These are phyloP conservation scores for Montipora sp. DNA, from an alignment of 64 coral and sea anemone genomes.

Conservation along the genomic window DNA sequence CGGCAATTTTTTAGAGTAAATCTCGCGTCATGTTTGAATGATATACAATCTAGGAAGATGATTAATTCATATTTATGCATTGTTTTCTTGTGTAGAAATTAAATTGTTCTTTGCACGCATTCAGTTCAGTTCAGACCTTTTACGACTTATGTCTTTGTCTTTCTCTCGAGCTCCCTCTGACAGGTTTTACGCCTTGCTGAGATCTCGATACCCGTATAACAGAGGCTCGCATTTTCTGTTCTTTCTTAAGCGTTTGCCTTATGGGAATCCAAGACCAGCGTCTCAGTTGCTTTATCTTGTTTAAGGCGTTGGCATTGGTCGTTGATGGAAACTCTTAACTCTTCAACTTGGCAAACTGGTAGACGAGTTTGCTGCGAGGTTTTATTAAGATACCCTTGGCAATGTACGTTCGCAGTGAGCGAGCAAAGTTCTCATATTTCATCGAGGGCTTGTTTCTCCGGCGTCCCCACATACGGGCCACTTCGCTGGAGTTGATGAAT, in stretches of 20 bases:
- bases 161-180: no score
- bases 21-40: not conserved
- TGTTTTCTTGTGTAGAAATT: not conserved
- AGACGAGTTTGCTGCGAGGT: slow-evolving; percentile 75
- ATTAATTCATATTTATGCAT: not conserved
- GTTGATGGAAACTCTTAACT: not conserved
- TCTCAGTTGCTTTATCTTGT: not conserved
- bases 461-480: slow-evolving; percentile 62
- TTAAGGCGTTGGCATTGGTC: not conserved
- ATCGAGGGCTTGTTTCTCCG: slow-evolving; percentile 64
- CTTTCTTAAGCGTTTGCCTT: no score
- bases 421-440: slow-evolving; percentile 85
- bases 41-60: not conserved
- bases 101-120: not conserved
- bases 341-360: slow-evolving; percentile 42
- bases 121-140: not conserved
- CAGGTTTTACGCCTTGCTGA: not conserved
- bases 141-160: not conserved
- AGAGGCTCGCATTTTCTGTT: no score
- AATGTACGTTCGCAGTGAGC: slow-evolving; percentile 70
- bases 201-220: not conserved
- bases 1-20: no score
- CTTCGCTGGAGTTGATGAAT: slow-evolving; percentile 65
- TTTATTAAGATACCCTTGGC: slow-evolving; percentile 71
- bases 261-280: no score